Evolutionary conservation across 2,797 vertebrate species (phyloP).

Genomic region (Eulemur coronatus): DNA sequence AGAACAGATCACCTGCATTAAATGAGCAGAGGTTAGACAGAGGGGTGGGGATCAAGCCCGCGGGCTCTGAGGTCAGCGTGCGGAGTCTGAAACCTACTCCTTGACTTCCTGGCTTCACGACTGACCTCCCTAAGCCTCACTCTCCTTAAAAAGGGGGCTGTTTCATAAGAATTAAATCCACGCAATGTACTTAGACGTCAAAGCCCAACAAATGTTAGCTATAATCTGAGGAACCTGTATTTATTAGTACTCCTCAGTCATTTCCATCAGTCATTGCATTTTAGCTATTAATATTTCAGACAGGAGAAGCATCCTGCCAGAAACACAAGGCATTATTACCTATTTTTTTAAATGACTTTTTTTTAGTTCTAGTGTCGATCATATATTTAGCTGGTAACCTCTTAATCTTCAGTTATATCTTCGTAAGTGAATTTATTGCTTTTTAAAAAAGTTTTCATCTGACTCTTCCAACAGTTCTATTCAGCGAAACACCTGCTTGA

Average conservation of each 20-base stretch:
- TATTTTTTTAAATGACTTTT: not conserved
- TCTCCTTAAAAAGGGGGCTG: not conserved
- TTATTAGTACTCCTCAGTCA: not conserved
- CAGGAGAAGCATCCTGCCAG: not conserved
- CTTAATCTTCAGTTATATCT: conserved; percentile 52
- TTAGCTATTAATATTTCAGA: not conserved
- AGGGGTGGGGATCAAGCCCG: not conserved
- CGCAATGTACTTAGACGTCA: not conserved
- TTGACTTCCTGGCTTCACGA: not conserved
- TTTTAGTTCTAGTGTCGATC: not conserved
- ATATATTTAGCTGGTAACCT: conserved; percentile 33
- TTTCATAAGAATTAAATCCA: not conserved
- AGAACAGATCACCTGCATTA: fast-evolving
- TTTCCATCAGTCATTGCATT: not conserved
- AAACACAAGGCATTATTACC: not conserved
- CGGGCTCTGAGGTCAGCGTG: not conserved
- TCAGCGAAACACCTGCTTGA: conserved; percentile 32
- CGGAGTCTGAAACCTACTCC: not conserved
- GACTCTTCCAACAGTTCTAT: not conserved
- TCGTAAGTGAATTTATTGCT: conserved; percentile 33
- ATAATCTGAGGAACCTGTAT: not conserved
- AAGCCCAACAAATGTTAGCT: not conserved
- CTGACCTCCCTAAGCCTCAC: not conserved
- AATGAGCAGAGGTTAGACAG: not conserved
- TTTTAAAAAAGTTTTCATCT: conserved; percentile 26